Conservation (phyloP, 2,113 vertebrate genomes). For the Crotalus horridus region DNA sequence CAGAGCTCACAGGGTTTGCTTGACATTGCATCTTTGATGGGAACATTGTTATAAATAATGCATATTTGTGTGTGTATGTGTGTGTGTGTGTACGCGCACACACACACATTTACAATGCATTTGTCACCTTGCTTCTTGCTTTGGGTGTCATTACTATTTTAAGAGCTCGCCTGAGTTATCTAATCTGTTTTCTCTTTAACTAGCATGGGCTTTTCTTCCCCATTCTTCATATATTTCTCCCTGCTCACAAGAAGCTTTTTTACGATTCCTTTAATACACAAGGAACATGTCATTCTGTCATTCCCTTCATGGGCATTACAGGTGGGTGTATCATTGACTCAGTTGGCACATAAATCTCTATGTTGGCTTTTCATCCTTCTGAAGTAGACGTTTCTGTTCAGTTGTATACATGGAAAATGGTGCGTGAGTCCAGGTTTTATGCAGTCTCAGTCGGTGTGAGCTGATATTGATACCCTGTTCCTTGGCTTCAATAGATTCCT, state of each 20-base stretch:
- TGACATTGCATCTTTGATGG: not conserved
- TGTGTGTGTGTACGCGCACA: not conserved
- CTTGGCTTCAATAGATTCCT: constrained; percentile 85
- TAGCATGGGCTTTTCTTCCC: constrained; percentile 36
- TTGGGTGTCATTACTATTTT: constrained; percentile 15
- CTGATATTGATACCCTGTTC: constrained; percentile 66
- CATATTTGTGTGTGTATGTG: not conserved
- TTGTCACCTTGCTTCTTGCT: constrained; percentile 12
- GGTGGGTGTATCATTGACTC: constrained; percentile 31
- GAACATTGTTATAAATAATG: not conserved
- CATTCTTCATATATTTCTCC: constrained; percentile 32
- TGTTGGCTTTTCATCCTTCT: not conserved
- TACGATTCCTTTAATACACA: constrained; percentile 31
- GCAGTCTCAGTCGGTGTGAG: constrained; percentile 24
- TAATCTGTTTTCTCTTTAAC: constrained; percentile 43
- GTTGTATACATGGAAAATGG: not conserved
- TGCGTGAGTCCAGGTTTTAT: not conserved
- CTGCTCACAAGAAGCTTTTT: constrained; percentile 43
- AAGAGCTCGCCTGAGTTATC: constrained; percentile 17
- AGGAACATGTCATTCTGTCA: constrained; percentile 27
- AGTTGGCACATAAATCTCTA: constrained; percentile 4
- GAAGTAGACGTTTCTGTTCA: not conserved
- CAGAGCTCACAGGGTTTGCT: constrained; percentile 1
- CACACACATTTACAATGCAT: not conserved
- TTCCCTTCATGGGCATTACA: constrained; percentile 29